Percentiles rank a stretch among this genome's conserved stretches.
These are phyloP conservation scores for Andrena flavipes DNA, from an alignment of 2,888 invertebrate species.

Conservation along the genomic window DNA sequence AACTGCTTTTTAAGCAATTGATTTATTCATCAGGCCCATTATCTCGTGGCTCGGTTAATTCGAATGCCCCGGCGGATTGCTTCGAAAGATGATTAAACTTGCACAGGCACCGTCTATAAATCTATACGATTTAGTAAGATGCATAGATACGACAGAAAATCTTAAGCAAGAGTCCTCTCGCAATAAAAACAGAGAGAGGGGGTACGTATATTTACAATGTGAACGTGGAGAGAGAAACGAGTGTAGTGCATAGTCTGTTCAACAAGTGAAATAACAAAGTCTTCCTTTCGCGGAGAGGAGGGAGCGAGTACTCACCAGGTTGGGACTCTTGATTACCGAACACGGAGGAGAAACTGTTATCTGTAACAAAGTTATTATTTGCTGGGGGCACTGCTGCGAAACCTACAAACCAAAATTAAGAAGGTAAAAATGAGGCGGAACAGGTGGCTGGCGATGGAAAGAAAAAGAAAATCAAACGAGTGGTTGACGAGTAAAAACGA, in stretches of 20 bases:
- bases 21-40: too few species aligned
- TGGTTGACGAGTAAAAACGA: conserved; percentile 10
- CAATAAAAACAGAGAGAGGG: conserved; percentile 27
- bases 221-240: conserved; percentile 43
- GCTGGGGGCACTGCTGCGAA: conserved; percentile 82
- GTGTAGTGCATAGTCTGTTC: conserved; percentile 50
- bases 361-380: conserved; percentile 91
- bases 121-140: conserved; percentile 55
- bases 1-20: too few species aligned
- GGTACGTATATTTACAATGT: conserved; percentile 51
- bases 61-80: not conserved
- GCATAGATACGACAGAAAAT: conserved; percentile 57
- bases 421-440: conserved; percentile 53
- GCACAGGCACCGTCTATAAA: conserved; percentile 44
- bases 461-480: conserved; percentile 24
- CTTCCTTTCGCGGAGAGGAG: not conserved
- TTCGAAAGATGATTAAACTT: conserved; percentile 23
- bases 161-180: conserved; percentile 43
- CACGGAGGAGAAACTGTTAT: conserved; percentile 94
- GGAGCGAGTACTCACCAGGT: conserved; percentile 78
- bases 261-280: conserved; percentile 21
- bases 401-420: conserved; percentile 82
- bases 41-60: too few species aligned
- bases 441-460: conserved; percentile 29
- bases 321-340: conserved; percentile 89